A percentile compares a stretch with the other conserved stretches of the same genome.
Conservation (phyloP, 2,113 vertebrate species). For the Pteropus alecto region DNA sequence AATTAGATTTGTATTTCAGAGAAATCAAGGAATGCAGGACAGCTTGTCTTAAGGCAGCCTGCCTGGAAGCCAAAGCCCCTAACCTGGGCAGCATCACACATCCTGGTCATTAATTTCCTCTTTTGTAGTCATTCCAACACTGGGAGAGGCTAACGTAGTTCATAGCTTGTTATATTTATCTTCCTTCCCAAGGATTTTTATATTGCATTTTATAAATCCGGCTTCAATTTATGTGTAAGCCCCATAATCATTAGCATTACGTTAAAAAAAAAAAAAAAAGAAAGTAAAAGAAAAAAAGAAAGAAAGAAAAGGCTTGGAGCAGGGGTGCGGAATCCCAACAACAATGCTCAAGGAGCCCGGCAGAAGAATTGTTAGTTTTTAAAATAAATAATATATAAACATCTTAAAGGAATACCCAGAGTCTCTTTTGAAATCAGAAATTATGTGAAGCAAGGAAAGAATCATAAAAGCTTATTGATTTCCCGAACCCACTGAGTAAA, state of each 20-base stretch:
- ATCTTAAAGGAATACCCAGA: constrained; percentile 58
- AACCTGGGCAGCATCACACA: constrained; percentile 61
- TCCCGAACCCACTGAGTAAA: constrained; percentile 62
- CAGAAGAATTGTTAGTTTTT: constrained; percentile 43
- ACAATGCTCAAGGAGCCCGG: constrained; percentile 27
- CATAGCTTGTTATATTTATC: constrained; percentile 69
- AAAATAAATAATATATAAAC: constrained; percentile 63
- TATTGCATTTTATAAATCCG: constrained; percentile 71
- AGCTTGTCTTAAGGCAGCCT: constrained; percentile 64
- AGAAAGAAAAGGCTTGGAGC: neutral
- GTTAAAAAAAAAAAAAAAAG: neutral
- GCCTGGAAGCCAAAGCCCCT: constrained; percentile 65
- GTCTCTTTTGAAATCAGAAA: constrained; percentile 68
- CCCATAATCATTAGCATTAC: constrained; percentile 60
- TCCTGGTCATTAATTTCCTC: constrained; percentile 47
- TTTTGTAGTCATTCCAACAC: constrained; percentile 58
- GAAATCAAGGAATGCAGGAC: constrained; percentile 79
- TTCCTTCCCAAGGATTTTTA: constrained; percentile 67
- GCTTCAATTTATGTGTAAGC: constrained; percentile 67
- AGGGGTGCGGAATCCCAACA: neutral
- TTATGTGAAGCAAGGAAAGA: constrained; percentile 72
- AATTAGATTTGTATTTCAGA: constrained; percentile 85
- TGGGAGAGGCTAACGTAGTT: constrained; percentile 55
- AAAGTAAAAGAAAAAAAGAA: too few relatives aligned
- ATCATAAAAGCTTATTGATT: constrained; percentile 64